Evolutionary conservation across 2,888 invertebrate genomes (phyloP).

Genomic region (Morinoia aosen): DNA sequence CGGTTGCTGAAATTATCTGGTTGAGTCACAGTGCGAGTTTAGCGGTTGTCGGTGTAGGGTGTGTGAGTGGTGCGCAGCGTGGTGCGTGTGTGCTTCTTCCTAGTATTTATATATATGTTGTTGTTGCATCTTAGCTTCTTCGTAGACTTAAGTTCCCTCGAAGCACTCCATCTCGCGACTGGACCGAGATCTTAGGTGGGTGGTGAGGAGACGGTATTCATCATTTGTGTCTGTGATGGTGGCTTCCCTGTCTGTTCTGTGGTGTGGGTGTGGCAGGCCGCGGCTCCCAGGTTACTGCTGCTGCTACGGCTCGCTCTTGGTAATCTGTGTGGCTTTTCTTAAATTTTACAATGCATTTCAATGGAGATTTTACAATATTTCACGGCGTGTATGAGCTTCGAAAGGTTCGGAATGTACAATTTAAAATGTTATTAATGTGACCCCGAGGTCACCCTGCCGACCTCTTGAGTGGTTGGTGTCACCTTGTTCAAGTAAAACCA

Average conservation of each 20-base stretch:
- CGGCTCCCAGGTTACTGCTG: not conserved
- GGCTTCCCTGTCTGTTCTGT: constrained; percentile 25
- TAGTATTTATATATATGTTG: not conserved
- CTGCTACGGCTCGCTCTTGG: not conserved
- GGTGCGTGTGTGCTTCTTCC: constrained; percentile 10
- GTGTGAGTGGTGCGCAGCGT: not conserved
- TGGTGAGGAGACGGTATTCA: not conserved
- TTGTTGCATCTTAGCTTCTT: constrained; percentile 19
- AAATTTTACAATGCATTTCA: not conserved
- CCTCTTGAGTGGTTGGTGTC: no score
- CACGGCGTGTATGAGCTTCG: not conserved
- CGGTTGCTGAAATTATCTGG: constrained; percentile 27
- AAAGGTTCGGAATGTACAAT: not conserved
- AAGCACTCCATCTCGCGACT: not conserved
- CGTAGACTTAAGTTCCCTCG: not conserved
- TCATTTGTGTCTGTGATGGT: constrained; percentile 10
- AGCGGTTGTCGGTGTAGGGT: not conserved
- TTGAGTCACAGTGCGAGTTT: constrained; percentile 32
- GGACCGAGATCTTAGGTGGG: constrained; percentile 21
- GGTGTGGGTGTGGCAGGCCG: constrained; percentile 25
- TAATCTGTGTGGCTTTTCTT: not conserved
- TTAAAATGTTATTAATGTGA: not conserved
- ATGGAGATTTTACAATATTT: not conserved
- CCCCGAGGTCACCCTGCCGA: not conserved
- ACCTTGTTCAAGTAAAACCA: not conserved